phyloP scores from a whole-genome alignment of 2,797 vertebrate genomes.

The Sebastes miniatus region DNA sequence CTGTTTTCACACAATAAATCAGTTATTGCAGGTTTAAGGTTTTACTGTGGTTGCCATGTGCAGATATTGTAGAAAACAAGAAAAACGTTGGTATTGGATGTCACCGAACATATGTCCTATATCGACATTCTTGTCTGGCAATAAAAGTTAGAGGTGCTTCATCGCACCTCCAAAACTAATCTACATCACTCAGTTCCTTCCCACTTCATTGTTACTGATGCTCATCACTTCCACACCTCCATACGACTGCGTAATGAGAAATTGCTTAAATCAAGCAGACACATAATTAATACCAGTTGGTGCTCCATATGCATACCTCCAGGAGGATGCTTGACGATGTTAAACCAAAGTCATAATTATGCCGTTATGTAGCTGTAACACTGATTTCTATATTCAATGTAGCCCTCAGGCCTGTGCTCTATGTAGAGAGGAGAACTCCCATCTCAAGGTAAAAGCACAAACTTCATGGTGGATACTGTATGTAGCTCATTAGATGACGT shows the following conservation, averaged over 20 bases:
- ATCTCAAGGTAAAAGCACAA: conserved; percentile 64
- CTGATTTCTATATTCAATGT: conserved; percentile 37
- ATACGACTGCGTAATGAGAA: conserved; percentile 15
- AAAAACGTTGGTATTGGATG: rapidly evolving
- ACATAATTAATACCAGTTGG: conserved; percentile 42
- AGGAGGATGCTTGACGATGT: conserved; percentile 35
- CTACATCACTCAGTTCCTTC: conserved; percentile 3
- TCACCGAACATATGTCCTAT: background rate
- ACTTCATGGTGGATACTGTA: conserved; percentile 56
- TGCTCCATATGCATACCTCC: conserved; percentile 32
- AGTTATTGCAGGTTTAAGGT: background rate
- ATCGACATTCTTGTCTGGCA: background rate
- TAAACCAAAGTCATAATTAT: conserved; percentile 43
- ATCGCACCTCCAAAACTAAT: background rate
- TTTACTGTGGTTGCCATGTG: background rate
- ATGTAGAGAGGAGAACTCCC: conserved; percentile 8
- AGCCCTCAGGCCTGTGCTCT: conserved; percentile 29
- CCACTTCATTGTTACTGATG: background rate
- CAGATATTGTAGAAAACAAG: background rate
- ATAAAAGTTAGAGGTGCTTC: background rate
- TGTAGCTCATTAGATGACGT: conserved; percentile 69
- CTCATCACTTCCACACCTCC: conserved; percentile 25
- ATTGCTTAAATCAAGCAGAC: conserved; percentile 35
- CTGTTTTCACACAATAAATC: background rate
- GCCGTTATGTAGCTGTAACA: conserved; percentile 29